A percentile compares a stretch with the other conserved stretches of the same genome.
These are phyloP conservation scores for Sturnira hondurensis DNA, from an alignment of 2,113 vertebrate species.

Conservation along the genomic window DNA sequence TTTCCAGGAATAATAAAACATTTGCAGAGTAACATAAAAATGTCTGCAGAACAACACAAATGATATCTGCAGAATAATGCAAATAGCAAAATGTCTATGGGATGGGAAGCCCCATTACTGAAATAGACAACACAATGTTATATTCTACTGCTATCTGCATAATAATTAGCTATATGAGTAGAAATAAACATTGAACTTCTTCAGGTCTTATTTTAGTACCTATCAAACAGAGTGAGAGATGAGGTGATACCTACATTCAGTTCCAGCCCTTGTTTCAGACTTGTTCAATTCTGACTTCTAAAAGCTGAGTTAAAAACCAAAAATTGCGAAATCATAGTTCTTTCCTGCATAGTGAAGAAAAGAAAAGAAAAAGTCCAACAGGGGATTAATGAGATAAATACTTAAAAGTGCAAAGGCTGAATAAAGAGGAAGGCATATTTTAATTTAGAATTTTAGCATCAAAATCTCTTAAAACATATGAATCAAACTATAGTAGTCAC, in stretches of 20 bases:
- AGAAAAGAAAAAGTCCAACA: background rate
- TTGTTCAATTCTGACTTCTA: background rate
- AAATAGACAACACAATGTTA: background rate
- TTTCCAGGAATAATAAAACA: background rate
- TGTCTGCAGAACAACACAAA: background rate
- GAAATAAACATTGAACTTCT: background rate
- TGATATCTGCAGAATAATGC: background rate
- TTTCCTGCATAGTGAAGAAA: background rate
- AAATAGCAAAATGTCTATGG: background rate
- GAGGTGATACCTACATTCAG: background rate
- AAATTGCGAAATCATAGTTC: background rate
- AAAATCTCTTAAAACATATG: background rate
- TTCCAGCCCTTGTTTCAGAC: background rate
- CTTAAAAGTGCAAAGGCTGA: background rate
- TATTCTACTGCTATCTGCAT: background rate
- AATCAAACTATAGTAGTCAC: background rate
- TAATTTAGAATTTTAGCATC: background rate
- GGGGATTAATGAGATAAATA: background rate
- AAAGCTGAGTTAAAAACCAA: background rate
- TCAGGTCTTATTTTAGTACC: background rate
- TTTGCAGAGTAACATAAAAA: background rate
- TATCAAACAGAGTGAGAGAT: background rate
- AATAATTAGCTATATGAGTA: background rate
- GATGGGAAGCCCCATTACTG: background rate
- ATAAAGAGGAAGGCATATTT: background rate